Evolutionary conservation across 2,797 vertebrate genomes (phyloP).

Genomic region (Chelmon rostratus): DNA sequence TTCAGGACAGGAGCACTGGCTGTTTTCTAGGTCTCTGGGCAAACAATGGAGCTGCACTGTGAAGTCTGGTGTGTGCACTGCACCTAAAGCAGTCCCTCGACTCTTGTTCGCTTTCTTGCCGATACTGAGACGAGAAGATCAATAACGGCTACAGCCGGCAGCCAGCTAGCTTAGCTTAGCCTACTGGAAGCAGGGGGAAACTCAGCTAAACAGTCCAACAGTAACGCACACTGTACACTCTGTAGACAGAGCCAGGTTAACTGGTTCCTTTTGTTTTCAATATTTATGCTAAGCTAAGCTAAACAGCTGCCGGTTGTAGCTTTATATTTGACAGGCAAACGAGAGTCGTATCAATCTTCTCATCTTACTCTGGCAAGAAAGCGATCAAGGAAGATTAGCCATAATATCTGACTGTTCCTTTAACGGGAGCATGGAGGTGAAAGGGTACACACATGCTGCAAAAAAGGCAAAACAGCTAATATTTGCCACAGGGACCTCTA

Average conservation of each 20-base stretch:
- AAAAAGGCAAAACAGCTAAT: background rate
- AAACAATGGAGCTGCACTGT: background rate
- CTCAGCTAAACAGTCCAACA: background rate
- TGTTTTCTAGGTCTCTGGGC: background rate
- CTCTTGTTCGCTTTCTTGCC: background rate
- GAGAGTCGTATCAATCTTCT: background rate
- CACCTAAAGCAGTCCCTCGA: background rate
- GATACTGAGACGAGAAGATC: background rate
- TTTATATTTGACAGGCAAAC: background rate
- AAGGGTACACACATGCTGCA: background rate
- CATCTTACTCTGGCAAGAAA: background rate
- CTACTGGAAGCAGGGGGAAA: background rate
- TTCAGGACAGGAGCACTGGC: background rate
- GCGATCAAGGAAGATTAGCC: background rate
- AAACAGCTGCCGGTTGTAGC: background rate
- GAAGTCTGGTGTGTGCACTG: conserved; percentile 4
- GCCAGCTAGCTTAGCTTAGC: conserved; percentile 2
- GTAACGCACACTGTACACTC: too few relatives aligned
- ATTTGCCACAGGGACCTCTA: background rate
- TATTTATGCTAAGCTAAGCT: background rate
- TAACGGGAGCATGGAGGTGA: background rate
- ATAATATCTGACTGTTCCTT: background rate
- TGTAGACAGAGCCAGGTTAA: background rate
- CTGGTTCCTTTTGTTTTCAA: background rate
- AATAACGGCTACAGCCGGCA: background rate